A percentile compares a stretch with the other conserved stretches of the same genome.
phyloP scores from a whole-genome alignment of 2,888 invertebrate genomes.

The Eupsilia transversa region DNA sequence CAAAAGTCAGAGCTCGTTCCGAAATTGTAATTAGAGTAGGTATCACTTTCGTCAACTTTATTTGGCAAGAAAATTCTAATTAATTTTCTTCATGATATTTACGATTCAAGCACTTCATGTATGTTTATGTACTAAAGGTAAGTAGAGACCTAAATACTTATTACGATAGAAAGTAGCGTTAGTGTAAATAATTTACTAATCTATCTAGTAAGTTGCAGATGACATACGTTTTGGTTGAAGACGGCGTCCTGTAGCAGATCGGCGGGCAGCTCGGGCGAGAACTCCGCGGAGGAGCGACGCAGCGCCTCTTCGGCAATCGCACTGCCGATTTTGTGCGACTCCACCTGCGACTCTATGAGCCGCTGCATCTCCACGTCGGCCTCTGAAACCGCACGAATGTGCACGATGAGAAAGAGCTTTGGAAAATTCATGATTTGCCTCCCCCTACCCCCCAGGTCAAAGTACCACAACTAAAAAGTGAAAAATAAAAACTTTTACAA shows the following conservation, averaged over 20 bases:
- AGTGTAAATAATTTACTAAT: background rate
- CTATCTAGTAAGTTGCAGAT: background rate
- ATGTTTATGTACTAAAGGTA: background rate
- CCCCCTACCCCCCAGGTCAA: background rate
- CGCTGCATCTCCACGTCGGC: slow-evolving; percentile 92
- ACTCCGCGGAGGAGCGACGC: slow-evolving; percentile 74
- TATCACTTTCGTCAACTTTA: background rate
- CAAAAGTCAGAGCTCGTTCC: background rate
- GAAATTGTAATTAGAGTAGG: background rate
- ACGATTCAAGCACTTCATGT: background rate
- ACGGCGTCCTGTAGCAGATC: slow-evolving; percentile 80
- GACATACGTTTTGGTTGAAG: slow-evolving; percentile 78
- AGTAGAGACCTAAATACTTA: too few relatives aligned
- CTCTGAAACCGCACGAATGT: slow-evolving; percentile 75
- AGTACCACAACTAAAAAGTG: too few relatives aligned
- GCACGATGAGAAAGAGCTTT: too few relatives aligned
- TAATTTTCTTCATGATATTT: background rate
- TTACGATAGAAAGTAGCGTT: background rate
- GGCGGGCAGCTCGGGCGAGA: slow-evolving; percentile 76
- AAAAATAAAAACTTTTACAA: too few relatives aligned
- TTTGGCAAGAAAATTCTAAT: background rate
- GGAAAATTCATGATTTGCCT: background rate
- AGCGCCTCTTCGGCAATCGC: slow-evolving; percentile 95
- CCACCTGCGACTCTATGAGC: slow-evolving; percentile 94
- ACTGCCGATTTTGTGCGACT: slow-evolving; percentile 96